Evolutionary conservation across 2,113 vertebrate genomes (phyloP).

Genomic region (Mesitornis unicolor): DNA sequence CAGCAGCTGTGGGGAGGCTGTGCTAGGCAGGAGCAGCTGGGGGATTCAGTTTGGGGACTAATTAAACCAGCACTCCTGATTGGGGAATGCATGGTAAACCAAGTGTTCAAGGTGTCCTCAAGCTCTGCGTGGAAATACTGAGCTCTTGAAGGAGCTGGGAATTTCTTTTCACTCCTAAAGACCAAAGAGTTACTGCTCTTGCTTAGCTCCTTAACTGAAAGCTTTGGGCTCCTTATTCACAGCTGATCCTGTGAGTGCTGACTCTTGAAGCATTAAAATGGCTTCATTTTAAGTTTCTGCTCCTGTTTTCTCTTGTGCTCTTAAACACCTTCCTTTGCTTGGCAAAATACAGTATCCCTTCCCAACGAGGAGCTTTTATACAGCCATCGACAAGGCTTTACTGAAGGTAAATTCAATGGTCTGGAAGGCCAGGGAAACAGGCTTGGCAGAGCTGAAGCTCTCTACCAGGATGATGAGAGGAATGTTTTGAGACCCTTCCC

Average conservation of each 20-base stretch:
- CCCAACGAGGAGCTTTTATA: not conserved
- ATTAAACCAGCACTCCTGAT: not conserved
- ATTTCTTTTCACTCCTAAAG: not conserved
- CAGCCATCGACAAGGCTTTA: not conserved
- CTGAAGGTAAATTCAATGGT: not conserved
- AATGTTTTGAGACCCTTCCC: conserved; percentile 14
- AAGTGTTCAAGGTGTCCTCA: not conserved
- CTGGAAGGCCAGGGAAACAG: not conserved
- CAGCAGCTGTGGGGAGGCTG: not conserved
- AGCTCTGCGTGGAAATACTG: not conserved
- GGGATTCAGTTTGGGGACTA: not conserved
- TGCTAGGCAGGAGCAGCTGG: conserved; percentile 29
- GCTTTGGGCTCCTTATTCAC: not conserved
- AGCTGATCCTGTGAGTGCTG: not conserved
- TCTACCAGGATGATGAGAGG: conserved; percentile 3
- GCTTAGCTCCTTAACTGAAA: not conserved
- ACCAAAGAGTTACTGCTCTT: not conserved
- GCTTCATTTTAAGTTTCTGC: not conserved
- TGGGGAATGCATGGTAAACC: not conserved
- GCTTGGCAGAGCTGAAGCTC: not conserved
- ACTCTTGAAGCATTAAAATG: not conserved
- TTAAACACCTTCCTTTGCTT: not conserved
- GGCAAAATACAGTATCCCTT: not conserved
- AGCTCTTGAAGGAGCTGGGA: not conserved
- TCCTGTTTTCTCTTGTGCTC: not conserved